phyloP scores from a whole-genome alignment of 2,797 vertebrate species.

The Sebastes ruberrimus region DNA sequence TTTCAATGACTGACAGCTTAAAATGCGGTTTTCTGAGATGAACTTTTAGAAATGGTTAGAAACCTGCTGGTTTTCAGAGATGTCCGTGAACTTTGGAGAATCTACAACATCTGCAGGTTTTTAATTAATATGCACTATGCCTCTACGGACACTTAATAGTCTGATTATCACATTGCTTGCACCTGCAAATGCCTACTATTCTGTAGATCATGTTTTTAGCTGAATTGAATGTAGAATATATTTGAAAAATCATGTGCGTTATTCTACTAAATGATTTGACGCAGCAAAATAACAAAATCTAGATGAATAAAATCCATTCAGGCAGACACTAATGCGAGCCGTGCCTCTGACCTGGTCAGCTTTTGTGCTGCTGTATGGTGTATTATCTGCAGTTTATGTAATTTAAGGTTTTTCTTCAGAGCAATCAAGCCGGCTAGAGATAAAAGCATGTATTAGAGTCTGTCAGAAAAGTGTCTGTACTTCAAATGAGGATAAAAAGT shows the following conservation, averaged over 20 bases:
- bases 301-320: background rate
- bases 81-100: background rate
- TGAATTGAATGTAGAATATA: background rate
- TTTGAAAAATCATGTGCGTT: background rate
- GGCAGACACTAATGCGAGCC: background rate
- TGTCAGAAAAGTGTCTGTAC: background rate
- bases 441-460: background rate
- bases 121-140: background rate
- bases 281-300: background rate
- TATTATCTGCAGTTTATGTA: background rate
- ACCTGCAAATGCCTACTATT: background rate
- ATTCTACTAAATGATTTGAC: background rate
- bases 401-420: constrained; percentile 4
- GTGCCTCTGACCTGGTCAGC: background rate
- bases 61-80: background rate
- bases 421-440: background rate
- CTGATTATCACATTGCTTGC: background rate
- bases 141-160: background rate
- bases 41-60: background rate
- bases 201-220: background rate
- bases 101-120: background rate
- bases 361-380: background rate
- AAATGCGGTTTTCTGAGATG: background rate
- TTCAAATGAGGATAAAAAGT: background rate
- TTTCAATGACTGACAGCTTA: background rate